Percentiles rank a stretch among this genome's conserved stretches.
These are phyloP conservation scores for Gymnogyps californianus DNA, from an alignment of 2,113 vertebrate genomes.

Conservation along the genomic window DNA sequence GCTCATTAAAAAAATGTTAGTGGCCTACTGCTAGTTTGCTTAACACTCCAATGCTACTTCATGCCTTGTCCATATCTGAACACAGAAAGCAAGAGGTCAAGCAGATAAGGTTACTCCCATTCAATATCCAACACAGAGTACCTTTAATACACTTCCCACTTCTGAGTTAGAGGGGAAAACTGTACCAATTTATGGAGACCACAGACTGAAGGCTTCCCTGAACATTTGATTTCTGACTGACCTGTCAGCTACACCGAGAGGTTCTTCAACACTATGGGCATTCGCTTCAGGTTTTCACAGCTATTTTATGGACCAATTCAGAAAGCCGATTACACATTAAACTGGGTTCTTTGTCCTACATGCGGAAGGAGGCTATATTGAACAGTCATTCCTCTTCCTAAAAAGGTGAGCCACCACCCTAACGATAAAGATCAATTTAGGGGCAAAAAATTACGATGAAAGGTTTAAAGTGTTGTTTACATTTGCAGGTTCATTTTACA, in stretches of 20 bases:
- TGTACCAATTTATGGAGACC: neutral
- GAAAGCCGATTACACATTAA: neutral
- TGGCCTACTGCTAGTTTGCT: neutral
- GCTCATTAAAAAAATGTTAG: neutral
- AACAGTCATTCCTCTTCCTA: neutral
- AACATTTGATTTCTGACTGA: neutral
- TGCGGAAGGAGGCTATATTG: neutral
- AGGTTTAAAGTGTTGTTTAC: neutral
- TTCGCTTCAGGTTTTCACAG: neutral
- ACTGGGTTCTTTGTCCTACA: neutral
- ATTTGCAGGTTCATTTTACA: neutral
- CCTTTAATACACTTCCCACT: neutral
- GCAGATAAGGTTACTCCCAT: neutral
- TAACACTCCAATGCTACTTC: neutral
- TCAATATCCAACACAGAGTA: neutral
- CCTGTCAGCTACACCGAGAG: neutral
- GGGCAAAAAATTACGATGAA: neutral
- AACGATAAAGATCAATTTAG: neutral
- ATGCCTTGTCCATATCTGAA: neutral
- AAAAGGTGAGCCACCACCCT: neutral
- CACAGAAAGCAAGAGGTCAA: neutral
- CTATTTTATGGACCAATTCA: neutral
- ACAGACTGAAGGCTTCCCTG: neutral
- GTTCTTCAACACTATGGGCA: neutral
- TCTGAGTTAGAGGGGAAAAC: neutral